These are phyloP conservation scores for Teleogryllus oceanicus DNA, from an alignment of 2,888 invertebrate species.

Conservation along the genomic window DNA sequence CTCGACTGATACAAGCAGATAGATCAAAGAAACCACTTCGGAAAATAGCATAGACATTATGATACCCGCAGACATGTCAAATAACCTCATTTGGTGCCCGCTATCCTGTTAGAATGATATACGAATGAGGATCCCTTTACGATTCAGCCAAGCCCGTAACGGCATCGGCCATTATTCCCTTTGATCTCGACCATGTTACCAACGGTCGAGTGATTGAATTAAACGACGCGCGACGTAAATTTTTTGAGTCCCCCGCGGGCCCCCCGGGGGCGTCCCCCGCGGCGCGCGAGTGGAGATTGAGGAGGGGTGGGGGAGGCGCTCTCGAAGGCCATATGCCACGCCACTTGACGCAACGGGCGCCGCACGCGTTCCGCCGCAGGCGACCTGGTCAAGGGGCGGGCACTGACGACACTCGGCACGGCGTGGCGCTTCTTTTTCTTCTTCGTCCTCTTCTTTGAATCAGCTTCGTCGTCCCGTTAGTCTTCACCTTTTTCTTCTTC, in stretches of 20 bases:
- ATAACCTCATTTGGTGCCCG: neutral
- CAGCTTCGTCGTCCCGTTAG: no score
- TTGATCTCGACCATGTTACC: neutral
- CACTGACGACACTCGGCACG: no score
- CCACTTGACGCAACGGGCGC: neutral
- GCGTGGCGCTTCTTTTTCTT: no score
- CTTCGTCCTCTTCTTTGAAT: no score
- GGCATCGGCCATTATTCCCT: neutral
- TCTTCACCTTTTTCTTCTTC: no score
- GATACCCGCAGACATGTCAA: neutral
- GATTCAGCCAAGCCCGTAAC: neutral
- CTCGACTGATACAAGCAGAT: no score
- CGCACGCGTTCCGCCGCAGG: no score
- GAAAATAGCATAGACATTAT: no score
- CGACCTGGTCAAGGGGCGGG: no score
- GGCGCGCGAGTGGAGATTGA: neutral
- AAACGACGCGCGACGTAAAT: neutral
- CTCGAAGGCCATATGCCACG: neutral
- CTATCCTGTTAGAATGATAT: neutral
- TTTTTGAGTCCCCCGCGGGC: neutral
- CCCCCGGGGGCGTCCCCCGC: neutral
- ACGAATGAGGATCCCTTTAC: neutral
- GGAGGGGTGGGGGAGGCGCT: neutral
- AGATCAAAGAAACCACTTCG: no score
- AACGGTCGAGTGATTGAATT: neutral